Percentiles rank a stretch among this genome's conserved stretches.
Evolutionary conservation across 1,140 invertebrate species (phyloP).

Genomic region (Alviniconcha marisindica): DNA sequence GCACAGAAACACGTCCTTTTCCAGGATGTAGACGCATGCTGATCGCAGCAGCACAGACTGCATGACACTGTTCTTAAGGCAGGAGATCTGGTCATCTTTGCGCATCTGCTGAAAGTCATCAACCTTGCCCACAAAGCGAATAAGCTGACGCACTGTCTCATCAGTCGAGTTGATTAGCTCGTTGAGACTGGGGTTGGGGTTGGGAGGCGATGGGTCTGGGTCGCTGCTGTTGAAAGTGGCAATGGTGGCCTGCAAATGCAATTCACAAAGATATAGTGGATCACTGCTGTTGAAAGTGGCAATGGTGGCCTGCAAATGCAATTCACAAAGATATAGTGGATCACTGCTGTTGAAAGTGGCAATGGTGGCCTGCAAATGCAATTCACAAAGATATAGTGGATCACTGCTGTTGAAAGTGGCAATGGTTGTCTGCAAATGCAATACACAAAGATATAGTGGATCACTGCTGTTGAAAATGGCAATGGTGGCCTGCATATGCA

Average conservation of each 20-base stretch:
- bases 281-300: slow-evolving; percentile 56
- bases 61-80: slow-evolving; percentile 63
- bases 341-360: slow-evolving; percentile 56
- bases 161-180: slow-evolving; percentile 66
- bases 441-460: too few species aligned
- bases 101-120: slow-evolving; percentile 59
- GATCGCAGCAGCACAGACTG: slow-evolving; percentile 62
- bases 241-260: slow-evolving; percentile 60
- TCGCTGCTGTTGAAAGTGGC: slow-evolving; percentile 56
- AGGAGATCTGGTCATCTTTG: slow-evolving; percentile 61
- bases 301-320: slow-evolving; percentile 60
- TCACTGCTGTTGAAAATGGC: slow-evolving; percentile 56
- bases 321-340: too few species aligned
- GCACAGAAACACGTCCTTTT: slow-evolving; percentile 63
- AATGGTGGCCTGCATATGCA: slow-evolving; percentile 60
- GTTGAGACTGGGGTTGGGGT: slow-evolving; percentile 57
- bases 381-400: too few species aligned
- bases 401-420: slow-evolving; percentile 56
- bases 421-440: slow-evolving; percentile 60
- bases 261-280: too few species aligned
- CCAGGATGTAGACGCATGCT: slow-evolving; percentile 59
- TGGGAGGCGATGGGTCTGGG: background rate
- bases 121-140: slow-evolving; percentile 63
- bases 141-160: slow-evolving; percentile 60
- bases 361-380: slow-evolving; percentile 60